Evolutionary conservation across 2,888 invertebrate species (phyloP), one percentile per base, ranked within the genome.

Genomic region (Platycheirus albimanus): DNA sequence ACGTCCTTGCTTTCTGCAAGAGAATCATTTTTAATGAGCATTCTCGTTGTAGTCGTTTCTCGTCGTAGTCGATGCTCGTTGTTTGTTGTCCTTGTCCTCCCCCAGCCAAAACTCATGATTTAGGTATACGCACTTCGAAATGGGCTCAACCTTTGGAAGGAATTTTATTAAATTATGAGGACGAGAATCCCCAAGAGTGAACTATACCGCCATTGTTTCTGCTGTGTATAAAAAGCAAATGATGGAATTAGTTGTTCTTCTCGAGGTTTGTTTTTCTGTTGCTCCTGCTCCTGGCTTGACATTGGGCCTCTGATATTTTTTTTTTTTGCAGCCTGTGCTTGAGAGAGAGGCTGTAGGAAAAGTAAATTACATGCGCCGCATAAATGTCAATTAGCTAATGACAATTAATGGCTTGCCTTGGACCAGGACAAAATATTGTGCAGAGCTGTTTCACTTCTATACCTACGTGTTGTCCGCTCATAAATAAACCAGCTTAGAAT

Each of bases 341-440:
- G 8, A 28, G n/a, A 47, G 30, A 13, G n/a, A n/a, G n/a, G 56
- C 28, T 43, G 17, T 28, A 3, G 28, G 10, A 11, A 43, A 19
- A 30, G 43, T 54, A 56, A 72, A 78, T 69, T 74, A 69, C 72
- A 72, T 56, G 78, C 61, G 61, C 83, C 72, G 64, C 78, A 78
- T 83, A 78, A 83, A 83, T 83, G 83, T 83, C 83, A 83, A 83
- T 83, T 83, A 83, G 83, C 78, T 78, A 83, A 83, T 83, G 83
- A 78, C 78, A 83, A 83, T 83, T 78, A 83, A 83, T 83, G 83
- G 52, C 51, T 38, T 51, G 43, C 45, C 67, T 28, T 17, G n/a
- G 74, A 51, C 30, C 58, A 51, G 28, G 13, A 43, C 17, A 43
- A 61, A 77, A 45, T 66, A 64, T 54, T 45, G 11, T 58, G 28